Evolutionary conservation across 2,888 invertebrate species (phyloP).

Genomic region (Melipona bicolor): DNA sequence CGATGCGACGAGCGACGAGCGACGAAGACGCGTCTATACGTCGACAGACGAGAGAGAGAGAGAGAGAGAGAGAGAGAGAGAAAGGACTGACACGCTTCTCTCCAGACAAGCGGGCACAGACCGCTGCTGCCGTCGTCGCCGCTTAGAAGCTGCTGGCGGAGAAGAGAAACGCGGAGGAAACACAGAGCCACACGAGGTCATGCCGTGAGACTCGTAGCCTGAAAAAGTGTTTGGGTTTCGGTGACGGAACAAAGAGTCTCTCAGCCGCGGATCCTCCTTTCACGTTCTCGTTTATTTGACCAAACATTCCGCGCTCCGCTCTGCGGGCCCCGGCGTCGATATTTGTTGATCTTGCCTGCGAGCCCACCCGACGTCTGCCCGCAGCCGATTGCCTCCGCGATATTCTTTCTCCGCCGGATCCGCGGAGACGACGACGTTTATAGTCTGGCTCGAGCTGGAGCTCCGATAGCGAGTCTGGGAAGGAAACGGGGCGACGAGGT

Average conservation of each 20-base stretch:
- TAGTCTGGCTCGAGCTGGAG: slow-evolving; percentile 6
- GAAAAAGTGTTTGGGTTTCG: slow-evolving; percentile 76
- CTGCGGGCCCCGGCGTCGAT: slow-evolving; percentile 23
- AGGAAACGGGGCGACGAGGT: too few relatives aligned
- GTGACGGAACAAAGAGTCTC: slow-evolving; percentile 75
- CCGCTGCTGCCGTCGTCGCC: not conserved
- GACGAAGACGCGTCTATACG: slow-evolving; percentile 15
- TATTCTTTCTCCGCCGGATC: slow-evolving; percentile 20
- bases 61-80: slow-evolving; percentile 15
- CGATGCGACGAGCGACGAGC: slow-evolving; percentile 11
- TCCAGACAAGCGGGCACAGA: slow-evolving; percentile 26
- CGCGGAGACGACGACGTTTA: slow-evolving; percentile 14
- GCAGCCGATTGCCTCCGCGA: slow-evolving; percentile 1
- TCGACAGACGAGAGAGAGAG: slow-evolving; percentile 11
- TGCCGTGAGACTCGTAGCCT: slow-evolving; percentile 42
- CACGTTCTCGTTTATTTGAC: slow-evolving; percentile 61
- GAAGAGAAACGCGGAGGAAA: slow-evolving; percentile 38
- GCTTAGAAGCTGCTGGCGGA: not conserved
- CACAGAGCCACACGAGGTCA: slow-evolving; percentile 46
- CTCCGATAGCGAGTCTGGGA: not conserved
- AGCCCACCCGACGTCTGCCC: slow-evolving; percentile 32
- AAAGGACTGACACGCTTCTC: slow-evolving; percentile 27
- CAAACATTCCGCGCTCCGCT: slow-evolving; percentile 13
- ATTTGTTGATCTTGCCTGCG: slow-evolving; percentile 59
- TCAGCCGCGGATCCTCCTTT: slow-evolving; percentile 52